A percentile compares a stretch with the other conserved stretches of the same genome.
Conservation (phyloP, 2,888 invertebrate species). For the Augiades crinisus region DNA sequence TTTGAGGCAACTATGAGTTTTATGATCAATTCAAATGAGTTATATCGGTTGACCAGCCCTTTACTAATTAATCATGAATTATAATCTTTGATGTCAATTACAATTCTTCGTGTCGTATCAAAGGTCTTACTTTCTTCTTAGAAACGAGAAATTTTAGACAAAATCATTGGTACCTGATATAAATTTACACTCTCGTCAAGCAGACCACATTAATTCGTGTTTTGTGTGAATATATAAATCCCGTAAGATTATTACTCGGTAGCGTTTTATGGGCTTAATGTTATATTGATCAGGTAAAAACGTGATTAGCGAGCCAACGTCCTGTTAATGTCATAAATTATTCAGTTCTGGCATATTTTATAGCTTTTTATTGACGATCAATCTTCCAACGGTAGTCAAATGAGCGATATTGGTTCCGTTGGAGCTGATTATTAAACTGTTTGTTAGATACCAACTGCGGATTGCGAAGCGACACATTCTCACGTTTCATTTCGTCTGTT, state of each 20-base stretch:
- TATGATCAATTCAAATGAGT: neutral
- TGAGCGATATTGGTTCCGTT: constrained; percentile 8
- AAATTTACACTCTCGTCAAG: neutral
- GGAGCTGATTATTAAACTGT: constrained; percentile 5
- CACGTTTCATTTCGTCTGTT: constrained; percentile 30
- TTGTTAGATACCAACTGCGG: neutral
- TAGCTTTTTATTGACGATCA: constrained; percentile 10
- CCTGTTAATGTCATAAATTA: constrained; percentile 7
- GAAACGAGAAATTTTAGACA: too few relatives aligned
- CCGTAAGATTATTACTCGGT: constrained; percentile 10
- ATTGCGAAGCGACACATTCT: constrained; percentile 7
- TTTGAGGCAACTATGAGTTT: neutral
- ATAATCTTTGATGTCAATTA: neutral
- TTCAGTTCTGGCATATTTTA: constrained; percentile 8
- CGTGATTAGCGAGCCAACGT: constrained; percentile 18
- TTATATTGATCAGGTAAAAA: constrained; percentile 2
- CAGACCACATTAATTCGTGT: neutral
- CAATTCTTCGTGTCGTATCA: too few relatives aligned
- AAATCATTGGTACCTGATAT: neutral
- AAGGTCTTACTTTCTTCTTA: too few relatives aligned
- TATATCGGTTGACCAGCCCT: neutral
- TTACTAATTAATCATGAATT: neutral
- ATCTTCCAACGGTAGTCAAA: constrained; percentile 3
- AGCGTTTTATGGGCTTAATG: constrained; percentile 8
- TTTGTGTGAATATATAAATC: constrained; percentile 4